Percentiles rank a stretch among this genome's conserved stretches.
Evolutionary conservation across 2,113 vertebrate species (phyloP).

Genomic region (Nesoenas mayeri): DNA sequence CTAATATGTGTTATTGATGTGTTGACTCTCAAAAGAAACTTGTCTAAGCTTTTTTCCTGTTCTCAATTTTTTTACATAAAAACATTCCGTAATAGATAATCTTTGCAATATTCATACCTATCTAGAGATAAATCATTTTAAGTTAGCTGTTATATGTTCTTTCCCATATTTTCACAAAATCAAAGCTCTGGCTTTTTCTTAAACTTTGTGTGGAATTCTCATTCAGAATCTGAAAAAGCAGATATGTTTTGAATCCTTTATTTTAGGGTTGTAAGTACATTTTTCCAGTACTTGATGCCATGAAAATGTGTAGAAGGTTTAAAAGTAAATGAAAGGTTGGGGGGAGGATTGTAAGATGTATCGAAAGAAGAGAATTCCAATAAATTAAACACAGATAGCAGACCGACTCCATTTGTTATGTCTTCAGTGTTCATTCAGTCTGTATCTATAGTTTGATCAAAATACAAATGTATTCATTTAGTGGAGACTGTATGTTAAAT

Average conservation of each 20-base stretch:
- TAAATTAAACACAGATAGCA: conserved; percentile 67
- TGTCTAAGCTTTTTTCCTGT: conserved; percentile 1
- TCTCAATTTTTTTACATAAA: conserved; percentile 22
- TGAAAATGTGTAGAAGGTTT: conserved; percentile 43
- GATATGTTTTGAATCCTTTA: background rate
- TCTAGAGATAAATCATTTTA: background rate
- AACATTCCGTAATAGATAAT: background rate
- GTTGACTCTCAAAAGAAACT: conserved; percentile 11
- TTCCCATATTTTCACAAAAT: background rate
- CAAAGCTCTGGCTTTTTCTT: conserved; percentile 14
- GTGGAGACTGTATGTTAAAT: conserved; percentile 80
- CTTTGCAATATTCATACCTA: background rate
- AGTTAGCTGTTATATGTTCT: background rate
- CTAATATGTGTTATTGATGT: conserved; percentile 31
- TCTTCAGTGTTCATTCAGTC: conserved; percentile 77
- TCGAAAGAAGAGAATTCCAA: conserved; percentile 48
- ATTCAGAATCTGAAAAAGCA: background rate
- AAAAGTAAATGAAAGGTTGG: conserved; percentile 27
- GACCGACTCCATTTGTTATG: conserved; percentile 71
- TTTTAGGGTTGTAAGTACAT: conserved; percentile 29
- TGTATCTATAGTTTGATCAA: conserved; percentile 74
- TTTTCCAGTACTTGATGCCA: conserved; percentile 8
- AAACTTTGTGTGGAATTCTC: conserved; percentile 29
- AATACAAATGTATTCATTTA: conserved; percentile 79
- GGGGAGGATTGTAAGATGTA: conserved; percentile 54